phyloP scores from a whole-genome alignment of 2,888 invertebrate species.

The Phyto melanocephala region DNA sequence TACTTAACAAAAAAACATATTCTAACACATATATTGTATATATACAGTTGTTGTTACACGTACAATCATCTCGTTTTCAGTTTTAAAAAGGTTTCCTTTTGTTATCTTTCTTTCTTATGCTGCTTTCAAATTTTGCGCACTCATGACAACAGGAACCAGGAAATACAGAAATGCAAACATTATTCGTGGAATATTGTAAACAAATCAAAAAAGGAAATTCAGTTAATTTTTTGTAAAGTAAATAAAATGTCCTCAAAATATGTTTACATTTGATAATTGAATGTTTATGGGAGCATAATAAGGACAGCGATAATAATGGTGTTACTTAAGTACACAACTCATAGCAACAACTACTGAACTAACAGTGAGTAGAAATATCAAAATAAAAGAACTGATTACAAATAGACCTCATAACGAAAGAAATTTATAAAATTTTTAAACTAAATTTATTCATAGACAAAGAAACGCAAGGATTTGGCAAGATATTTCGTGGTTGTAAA shows the following conservation, averaged over 20 bases:
- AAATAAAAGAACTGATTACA: no score
- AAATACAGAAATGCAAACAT: neutral
- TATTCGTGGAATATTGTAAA: conserved; percentile 23
- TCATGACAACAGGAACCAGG: neutral
- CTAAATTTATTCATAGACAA: no score
- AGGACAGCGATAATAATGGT: neutral
- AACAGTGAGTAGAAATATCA: no score
- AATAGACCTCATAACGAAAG: no score
- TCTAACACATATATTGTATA: no score
- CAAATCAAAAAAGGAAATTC: conserved; percentile 5
- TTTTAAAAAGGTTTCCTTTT: neutral
- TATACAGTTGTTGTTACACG: no score
- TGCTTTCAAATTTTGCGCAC: neutral
- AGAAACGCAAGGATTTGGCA: no score
- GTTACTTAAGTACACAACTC: no score
- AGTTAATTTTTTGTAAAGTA: conserved; percentile 22
- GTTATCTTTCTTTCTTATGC: neutral
- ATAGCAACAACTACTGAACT: neutral
- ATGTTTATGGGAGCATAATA: conserved; percentile 20
- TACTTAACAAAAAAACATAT: conserved; percentile 1
- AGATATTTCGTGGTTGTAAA: no score
- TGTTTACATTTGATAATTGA: conserved; percentile 28
- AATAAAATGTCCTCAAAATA: conserved; percentile 22
- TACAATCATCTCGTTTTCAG: neutral
- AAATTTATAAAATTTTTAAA: no score